Base-by-base conservation (phyloP, 2,797 vertebrate genomes). In the Hemitrygon akajei region DNA sequence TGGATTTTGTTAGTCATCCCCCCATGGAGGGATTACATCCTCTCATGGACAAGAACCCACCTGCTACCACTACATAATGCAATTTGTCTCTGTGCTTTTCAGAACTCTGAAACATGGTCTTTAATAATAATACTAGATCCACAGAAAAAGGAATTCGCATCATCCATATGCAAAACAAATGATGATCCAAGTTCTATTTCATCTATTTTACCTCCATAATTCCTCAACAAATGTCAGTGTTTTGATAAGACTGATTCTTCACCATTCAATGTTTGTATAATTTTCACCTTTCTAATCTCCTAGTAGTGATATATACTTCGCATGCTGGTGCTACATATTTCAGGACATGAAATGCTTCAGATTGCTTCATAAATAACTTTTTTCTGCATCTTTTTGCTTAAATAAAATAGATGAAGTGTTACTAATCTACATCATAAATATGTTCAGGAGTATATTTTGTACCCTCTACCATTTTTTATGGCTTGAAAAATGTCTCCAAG, bases 291-390 rank as follows among this genome's bases (percentile, higher is more conserved):
- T 60, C n/a, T 60, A 11, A 27, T 27, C 27, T 60, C 11, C 30
- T 66, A 14, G 63, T 66, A 14, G 1, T 66, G 63, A 66, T 66
- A 66, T 66, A 14, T 30, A 86, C 25, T 86, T 86, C 1, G 40
- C 47, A 84, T 30, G 47, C 2, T 58, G 47, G 1, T 84, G 37
- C 18, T 30, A 58, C 25, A 60, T 58, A 86, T 86, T 86, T 86
- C 27, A 60, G 27, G 82, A 63, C 30, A 60, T 86, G 27, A 60
- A 6, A 4, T 60, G 30, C 34, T 7, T 34, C 14, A 89, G n/a
- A 66, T 89, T 89, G 30, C 86, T 34, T 89, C 86, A 37, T 66
- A 89, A 89, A 89, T 69, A 89, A 37, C 86, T 63, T 4, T 66
- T 63, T 14, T 69, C 84, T n/a, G n/a, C 30, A 87, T n/a, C 47